These are phyloP conservation scores for Orthosia cruda DNA, from an alignment of 2,888 invertebrate species.

Conservation along the genomic window DNA sequence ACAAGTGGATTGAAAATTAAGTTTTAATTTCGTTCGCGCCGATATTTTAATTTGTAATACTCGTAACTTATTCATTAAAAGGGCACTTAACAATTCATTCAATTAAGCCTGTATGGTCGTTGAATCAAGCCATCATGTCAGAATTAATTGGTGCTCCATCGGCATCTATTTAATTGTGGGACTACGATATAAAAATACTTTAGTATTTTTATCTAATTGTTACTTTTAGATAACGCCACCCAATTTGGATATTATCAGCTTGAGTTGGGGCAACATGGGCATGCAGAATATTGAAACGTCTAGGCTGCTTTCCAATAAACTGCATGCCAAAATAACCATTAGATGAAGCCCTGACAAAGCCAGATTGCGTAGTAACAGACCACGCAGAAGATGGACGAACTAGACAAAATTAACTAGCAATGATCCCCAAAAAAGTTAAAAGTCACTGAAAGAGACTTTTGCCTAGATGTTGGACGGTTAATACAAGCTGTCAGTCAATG, in stretches of 20 bases:
- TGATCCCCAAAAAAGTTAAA: too few species aligned
- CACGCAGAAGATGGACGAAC: not conserved
- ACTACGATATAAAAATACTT: not conserved
- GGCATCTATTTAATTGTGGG: not conserved
- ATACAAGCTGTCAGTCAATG: too few species aligned
- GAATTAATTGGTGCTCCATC: not conserved
- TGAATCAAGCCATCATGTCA: not conserved
- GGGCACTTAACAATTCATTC: not conserved
- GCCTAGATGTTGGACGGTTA: too few species aligned
- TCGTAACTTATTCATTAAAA: slow-evolving; percentile 1
- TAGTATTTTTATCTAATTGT: not conserved
- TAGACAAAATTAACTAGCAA: not conserved
- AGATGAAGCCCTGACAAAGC: not conserved
- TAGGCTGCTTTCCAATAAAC: too few species aligned
- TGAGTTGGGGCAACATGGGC: too few species aligned
- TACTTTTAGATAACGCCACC: not conserved
- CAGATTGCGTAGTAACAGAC: not conserved
- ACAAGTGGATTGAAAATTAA: not conserved
- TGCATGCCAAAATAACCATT: too few species aligned
- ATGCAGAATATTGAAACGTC: too few species aligned
- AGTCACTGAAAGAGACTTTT: too few species aligned
- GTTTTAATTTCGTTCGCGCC: not conserved
- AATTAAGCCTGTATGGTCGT: not conserved
- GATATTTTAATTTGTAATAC: not conserved
- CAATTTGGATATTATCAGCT: not conserved